Conservation (phyloP, 1,140 invertebrate genomes). For the Aphelenchoides fujianensis region DNA sequence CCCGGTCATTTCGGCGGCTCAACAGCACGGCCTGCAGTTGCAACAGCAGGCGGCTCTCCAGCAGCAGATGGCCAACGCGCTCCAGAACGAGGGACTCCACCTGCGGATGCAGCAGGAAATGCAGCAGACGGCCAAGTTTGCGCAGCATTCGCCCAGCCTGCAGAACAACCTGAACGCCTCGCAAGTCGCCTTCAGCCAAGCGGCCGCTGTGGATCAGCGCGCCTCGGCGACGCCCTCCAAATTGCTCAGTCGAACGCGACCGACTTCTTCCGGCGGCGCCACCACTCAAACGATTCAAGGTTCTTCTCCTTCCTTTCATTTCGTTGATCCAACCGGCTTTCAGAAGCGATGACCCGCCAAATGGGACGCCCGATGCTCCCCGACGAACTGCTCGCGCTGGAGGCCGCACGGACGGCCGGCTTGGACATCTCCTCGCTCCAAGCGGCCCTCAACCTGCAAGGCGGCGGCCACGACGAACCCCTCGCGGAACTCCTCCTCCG, state of each 20-base stretch:
- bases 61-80: neutral
- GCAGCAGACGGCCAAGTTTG: neutral
- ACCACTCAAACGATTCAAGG: neutral
- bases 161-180: constrained; percentile 2
- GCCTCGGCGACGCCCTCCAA: neutral
- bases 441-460: neutral
- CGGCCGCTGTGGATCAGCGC: neutral
- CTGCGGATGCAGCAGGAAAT: constrained; percentile 1
- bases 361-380: neutral
- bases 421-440: neutral
- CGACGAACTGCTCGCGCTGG: neutral
- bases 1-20: neutral
- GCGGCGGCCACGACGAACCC: neutral
- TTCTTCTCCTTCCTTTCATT: no score
- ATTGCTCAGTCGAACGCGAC: neutral
- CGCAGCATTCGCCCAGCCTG: neutral
- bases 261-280: neutral
- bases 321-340: neutral
- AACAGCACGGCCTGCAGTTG: neutral
- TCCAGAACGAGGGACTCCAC: neutral
- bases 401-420: neutral
- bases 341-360: neutral
- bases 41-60: neutral
- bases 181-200: neutral
- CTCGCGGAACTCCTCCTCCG: neutral